Conservation (phyloP, 1,140 invertebrate species). For the Diorhabda carinulata region DNA sequence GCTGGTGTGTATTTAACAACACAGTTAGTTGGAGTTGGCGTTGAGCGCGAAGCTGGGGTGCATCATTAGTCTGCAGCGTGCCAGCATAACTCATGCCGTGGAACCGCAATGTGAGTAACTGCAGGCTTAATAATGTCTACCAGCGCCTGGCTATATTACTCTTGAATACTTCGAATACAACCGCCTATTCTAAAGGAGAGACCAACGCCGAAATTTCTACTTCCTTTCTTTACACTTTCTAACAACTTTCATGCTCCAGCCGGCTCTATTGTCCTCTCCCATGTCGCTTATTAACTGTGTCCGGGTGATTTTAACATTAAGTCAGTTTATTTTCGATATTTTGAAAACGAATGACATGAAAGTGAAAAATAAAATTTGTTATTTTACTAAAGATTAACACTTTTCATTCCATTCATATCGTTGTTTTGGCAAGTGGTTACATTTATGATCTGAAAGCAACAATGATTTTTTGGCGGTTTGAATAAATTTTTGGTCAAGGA, state of each 20-base stretch:
- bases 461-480: no score
- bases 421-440: no score
- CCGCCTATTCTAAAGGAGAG: not conserved
- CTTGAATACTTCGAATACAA: conserved; percentile 19
- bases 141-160: conserved; percentile 36
- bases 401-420: no score
- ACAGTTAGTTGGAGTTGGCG: conserved; percentile 27
- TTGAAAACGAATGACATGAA: no score
- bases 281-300: no score
- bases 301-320: no score
- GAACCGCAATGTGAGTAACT: conserved; percentile 43
- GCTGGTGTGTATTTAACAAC: conserved; percentile 26
- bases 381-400: no score
- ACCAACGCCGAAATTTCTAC: conserved; percentile 5
- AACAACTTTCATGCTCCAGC: not conserved
- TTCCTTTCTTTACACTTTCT: conserved; percentile 6
- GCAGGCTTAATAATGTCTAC: conserved; percentile 41
- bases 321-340: no score
- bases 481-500: no score
- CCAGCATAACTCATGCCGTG: conserved; percentile 36
- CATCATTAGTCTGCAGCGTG: conserved; percentile 38
- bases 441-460: no score
- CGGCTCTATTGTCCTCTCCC: conserved; percentile 11
- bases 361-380: no score
- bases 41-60: conserved; percentile 28